Percentiles rank a stretch among this genome's conserved stretches.
These are phyloP conservation scores for Poeciliopsis retropinna DNA, from an alignment of 2,113 vertebrate genomes.

Conservation along the genomic window DNA sequence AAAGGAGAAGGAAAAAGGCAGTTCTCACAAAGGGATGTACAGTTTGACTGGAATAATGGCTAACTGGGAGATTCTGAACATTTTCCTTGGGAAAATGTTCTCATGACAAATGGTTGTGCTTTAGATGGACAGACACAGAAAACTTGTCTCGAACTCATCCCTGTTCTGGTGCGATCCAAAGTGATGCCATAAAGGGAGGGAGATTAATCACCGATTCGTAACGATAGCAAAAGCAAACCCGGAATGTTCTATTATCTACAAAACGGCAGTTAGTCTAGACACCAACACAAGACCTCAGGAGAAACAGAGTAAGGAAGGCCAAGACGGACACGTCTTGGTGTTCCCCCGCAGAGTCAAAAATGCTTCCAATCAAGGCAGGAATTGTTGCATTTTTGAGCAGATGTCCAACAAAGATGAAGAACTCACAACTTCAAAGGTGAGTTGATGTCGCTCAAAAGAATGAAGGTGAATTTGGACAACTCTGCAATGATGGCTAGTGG, in stretches of 20 bases:
- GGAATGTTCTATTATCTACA: constrained; percentile 76
- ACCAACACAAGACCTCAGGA: constrained; percentile 55
- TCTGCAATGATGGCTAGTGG: constrained; percentile 57
- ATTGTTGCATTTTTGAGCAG: constrained; percentile 57
- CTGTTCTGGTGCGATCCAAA: constrained; percentile 35
- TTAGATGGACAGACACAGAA: constrained; percentile 29
- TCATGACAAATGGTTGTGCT: constrained; percentile 57
- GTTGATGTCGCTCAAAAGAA: constrained; percentile 40
- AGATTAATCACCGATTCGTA: constrained; percentile 36
- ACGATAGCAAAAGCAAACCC: constrained; percentile 63
- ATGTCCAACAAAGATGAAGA: constrained; percentile 41
- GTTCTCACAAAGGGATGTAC: constrained; percentile 52
- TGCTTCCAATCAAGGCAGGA: constrained; percentile 57
- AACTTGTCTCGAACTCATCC: constrained; percentile 8
- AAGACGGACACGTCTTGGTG: constrained; percentile 39
- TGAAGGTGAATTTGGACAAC: constrained; percentile 53
- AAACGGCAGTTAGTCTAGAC: constrained; percentile 76
- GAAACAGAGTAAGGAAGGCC: constrained; percentile 35
- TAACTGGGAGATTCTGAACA: constrained; percentile 39
- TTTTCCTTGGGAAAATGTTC: constrained; percentile 53
- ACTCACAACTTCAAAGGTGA: constrained; percentile 40
- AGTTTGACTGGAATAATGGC: constrained; percentile 24
- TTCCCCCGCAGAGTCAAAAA: constrained; percentile 59
- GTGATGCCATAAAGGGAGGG: constrained; percentile 69
- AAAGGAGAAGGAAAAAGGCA: constrained; percentile 48